Percentiles rank a stretch among this genome's conserved stretches.
These are phyloP conservation scores for Drosophila greeni DNA, from an alignment of 2,888 invertebrate species.

Conservation along the genomic window DNA sequence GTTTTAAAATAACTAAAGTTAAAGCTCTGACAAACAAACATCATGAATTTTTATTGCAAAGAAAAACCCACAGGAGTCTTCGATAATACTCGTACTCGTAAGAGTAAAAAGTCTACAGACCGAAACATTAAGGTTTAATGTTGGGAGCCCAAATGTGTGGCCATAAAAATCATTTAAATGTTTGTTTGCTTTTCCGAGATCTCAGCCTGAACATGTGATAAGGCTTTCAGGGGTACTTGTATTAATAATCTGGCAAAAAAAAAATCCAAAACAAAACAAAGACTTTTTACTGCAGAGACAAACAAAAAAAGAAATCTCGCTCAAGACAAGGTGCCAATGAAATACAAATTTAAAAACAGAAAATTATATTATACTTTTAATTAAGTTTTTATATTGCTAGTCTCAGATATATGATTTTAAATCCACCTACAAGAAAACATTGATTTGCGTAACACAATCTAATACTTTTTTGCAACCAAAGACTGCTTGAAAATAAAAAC, in stretches of 20 bases:
- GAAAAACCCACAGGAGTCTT: conserved; percentile 15
- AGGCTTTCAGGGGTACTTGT: conserved; percentile 43
- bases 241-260: conserved; percentile 65
- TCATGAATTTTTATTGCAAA: conserved; percentile 55
- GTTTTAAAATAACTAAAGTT: conserved; percentile 29
- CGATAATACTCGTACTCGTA: conserved; percentile 14
- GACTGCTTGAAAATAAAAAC: neutral
- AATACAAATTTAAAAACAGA: neutral
- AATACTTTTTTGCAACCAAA: neutral
- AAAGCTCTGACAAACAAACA: conserved; percentile 51
- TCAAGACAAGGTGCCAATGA: neutral
- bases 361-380: neutral
- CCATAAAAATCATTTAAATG: conserved; percentile 70
- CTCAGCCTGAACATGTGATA: conserved; percentile 40
- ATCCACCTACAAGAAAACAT: neutral
- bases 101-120: conserved; percentile 50
- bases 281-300: neutral
- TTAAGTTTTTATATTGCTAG: neutral
- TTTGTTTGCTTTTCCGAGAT: conserved; percentile 43
- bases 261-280: conserved; percentile 31
- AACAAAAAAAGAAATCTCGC: neutral
- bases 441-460: neutral
- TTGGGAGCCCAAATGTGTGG: conserved; percentile 50
- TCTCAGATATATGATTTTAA: neutral
- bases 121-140: conserved; percentile 67